phyloP scores from a whole-genome alignment of 1,140 invertebrate genomes.

The Gryon sp. region DNA sequence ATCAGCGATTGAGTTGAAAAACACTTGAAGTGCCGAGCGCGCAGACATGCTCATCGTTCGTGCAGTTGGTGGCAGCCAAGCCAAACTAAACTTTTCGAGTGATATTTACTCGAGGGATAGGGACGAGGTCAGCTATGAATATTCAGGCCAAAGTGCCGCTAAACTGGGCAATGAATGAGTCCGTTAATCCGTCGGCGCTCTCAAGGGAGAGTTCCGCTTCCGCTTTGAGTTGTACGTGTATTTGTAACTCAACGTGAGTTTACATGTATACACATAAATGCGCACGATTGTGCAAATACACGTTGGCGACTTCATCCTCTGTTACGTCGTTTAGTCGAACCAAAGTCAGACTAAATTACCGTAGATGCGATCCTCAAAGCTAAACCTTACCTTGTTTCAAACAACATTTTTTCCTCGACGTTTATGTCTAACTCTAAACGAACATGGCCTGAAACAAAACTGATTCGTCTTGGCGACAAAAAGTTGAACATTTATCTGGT shows the following conservation, averaged over 20 bases:
- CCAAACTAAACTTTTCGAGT: conserved; percentile 65
- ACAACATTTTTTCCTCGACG: background rate
- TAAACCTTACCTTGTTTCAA: background rate
- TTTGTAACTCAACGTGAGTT: conserved; percentile 47
- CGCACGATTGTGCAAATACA: conserved; percentile 41
- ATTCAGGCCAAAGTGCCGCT: conserved; percentile 77
- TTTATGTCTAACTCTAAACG: background rate
- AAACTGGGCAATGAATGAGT: conserved; percentile 78
- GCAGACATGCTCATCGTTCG: conserved; percentile 43
- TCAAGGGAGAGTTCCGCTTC: conserved; percentile 63
- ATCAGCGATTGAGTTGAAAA: conserved; percentile 55
- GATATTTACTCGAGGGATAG: conserved; percentile 68
- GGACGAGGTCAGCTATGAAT: conserved; percentile 75
- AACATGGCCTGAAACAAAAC: no score
- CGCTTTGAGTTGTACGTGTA: conserved; percentile 57
- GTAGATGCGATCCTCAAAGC: background rate
- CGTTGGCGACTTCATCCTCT: conserved; percentile 18
- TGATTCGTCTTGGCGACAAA: conserved; percentile 45
- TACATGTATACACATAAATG: conserved; percentile 43
- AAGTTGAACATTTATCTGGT: conserved; percentile 52
- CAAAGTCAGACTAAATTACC: conserved; percentile 1
- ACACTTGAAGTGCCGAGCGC: conserved; percentile 57
- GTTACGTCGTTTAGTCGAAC: background rate
- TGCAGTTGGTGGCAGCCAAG: conserved; percentile 58
- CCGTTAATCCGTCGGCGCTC: conserved; percentile 69